Percentiles rank a stretch among this genome's conserved stretches.
Evolutionary conservation across 2,797 vertebrate genomes (phyloP).

Genomic region (Podargus strigoides): DNA sequence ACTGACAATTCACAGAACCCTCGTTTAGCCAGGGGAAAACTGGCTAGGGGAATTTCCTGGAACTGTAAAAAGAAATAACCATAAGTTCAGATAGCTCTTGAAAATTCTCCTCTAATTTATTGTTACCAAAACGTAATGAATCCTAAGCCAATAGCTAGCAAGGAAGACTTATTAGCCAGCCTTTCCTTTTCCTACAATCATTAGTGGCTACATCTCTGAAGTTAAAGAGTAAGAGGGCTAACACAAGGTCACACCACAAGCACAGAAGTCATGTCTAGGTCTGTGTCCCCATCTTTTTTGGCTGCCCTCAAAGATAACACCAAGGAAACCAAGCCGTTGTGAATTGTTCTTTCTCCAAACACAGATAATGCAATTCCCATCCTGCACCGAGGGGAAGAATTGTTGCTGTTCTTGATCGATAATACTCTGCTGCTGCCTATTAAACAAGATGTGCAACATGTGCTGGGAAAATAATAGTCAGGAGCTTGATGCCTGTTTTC

Average conservation of each 20-base stretch:
- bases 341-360: neutral
- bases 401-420: neutral
- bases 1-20: neutral
- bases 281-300: neutral
- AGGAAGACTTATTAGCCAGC: neutral
- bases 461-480: neutral
- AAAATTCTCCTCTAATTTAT: neutral
- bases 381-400: neutral
- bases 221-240: neutral
- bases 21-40: neutral
- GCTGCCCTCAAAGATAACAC: neutral
- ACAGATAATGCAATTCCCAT: neutral
- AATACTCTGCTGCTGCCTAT: neutral
- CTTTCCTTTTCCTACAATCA: neutral
- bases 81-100: neutral
- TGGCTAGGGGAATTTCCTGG: neutral
- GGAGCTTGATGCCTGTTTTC: neutral
- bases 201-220: neutral
- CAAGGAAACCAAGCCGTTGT: neutral
- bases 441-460: neutral
- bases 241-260: neutral
- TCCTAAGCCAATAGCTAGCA: neutral
- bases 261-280: neutral
- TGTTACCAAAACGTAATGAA: neutral
- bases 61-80: neutral